Base-by-base conservation (phyloP, 2,888 invertebrate species). In the Netelia fuscicornis region DNA sequence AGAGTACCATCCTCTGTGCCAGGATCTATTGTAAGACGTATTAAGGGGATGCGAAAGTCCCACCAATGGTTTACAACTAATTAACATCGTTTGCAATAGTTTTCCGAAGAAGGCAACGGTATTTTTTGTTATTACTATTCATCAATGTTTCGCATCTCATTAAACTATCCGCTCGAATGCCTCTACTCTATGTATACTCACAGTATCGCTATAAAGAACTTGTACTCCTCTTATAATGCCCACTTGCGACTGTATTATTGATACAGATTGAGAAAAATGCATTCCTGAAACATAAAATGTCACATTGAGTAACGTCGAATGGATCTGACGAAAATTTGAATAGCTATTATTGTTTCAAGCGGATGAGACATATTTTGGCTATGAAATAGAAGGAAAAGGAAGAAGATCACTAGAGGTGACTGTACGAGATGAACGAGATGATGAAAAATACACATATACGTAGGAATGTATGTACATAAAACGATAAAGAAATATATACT, bases 241-340 rank as follows among this genome's bases (percentile, higher is more conserved):
- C 94, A 99, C 98, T 96, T 99, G 98, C 87, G 98, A 97, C 94
- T 98, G 98, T 92, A 99, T 97, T 91, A 99, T 98, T 91, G 98
- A 97, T 91, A 99, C 98, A 89, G 98, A 98, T 94, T 99, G 99
- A 89, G 98, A 98, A 95, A 99, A 98, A 95, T 99, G 98, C 99
- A 99, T 99, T 92, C 99, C 99, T 98, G 95, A 17, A 96, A 96
- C 88, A 87, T 80, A 89, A 89, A 89, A 88, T 20, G 17, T 11
- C 1, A n/a, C 13, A 11, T 25, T 23, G 13, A 68, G 54, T n/a
- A 58, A 58, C n/a, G 23, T 11, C 20, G 1, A 42, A 64, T n/a
- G 3, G 48, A 20, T 37, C 54, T 56, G 48, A 54, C 13, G 44
- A 65, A 74, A 56, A 68, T 20, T n/a, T 11, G 1, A 20, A 17